Evolutionary conservation across 1,140 invertebrate genomes (phyloP), one percentile per base, ranked within the genome.

Genomic region (Trigoniulus corallinus): DNA sequence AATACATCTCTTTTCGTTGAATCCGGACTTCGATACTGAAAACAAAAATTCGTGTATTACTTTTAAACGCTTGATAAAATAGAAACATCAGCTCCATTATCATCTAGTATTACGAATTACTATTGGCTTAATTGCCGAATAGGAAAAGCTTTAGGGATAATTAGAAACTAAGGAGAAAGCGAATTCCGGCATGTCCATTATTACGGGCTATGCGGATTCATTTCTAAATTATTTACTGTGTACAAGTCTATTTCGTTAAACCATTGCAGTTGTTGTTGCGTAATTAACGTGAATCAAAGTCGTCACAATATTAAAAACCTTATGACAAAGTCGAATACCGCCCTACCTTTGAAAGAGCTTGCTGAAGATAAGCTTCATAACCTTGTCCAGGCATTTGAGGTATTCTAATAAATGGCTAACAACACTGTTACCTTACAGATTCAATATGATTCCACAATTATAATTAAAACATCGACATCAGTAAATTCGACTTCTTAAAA

Each of bases 21-120:
- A 53, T 87, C 83, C 34, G 76, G 73, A 74, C 87, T 78, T 62
- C 79, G 77, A 64, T 88, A 89, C 70, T 74, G 57, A 7, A 44
- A 44, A 10, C n/a, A n/a, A n/a, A n/a, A n/a, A n/a, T n/a, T n/a
- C n/a, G n/a, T n/a, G n/a, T n/a, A n/a, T n/a, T n/a, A n/a, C n/a
- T n/a, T n/a, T n/a, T n/a, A n/a, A n/a, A n/a, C n/a, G n/a, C n/a
- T n/a, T n/a, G n/a, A n/a, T n/a, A n/a, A n/a, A n/a, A n/a, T n/a
- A n/a, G n/a, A n/a, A n/a, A n/a, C n/a, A n/a, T n/a, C n/a, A n/a
- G n/a, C n/a, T n/a, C n/a, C n/a, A n/a, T n/a, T n/a, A n/a, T n/a
- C n/a, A n/a, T n/a, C n/a, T n/a, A n/a, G n/a, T n/a, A n/a, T n/a
- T n/a, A n/a, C n/a, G n/a, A n/a, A n/a, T n/a, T n/a, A n/a, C n/a